Conservation (phyloP, 2,797 vertebrate species). For the Coccyzus lansbergi region DNA sequence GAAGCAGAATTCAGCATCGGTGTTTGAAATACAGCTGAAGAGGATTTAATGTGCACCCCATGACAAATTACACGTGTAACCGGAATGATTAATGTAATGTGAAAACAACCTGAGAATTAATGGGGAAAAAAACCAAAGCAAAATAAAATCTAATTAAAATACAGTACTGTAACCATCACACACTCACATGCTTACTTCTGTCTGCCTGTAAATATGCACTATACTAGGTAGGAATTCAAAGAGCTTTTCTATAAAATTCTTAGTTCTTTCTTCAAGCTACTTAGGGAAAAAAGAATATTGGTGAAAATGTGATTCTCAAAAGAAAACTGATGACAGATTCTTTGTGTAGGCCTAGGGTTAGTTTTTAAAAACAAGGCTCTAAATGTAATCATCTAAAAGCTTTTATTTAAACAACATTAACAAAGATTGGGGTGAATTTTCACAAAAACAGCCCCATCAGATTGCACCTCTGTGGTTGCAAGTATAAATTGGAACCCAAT, state of each 20-base stretch:
- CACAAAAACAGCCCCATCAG: background rate
- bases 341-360: background rate
- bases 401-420: background rate
- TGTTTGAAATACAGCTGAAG: background rate
- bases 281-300: background rate
- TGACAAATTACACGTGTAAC: background rate
- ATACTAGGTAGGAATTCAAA: background rate
- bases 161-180: background rate
- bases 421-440: background rate
- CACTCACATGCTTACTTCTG: background rate
- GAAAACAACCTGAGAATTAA: conserved; percentile 11
- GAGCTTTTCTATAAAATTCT: background rate
- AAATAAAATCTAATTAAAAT: conserved; percentile 29
- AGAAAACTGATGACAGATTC: background rate
- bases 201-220: background rate
- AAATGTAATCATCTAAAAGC: background rate
- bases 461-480: background rate
- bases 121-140: background rate
- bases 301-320: background rate
- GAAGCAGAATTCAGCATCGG: background rate
- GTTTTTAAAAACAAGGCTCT: background rate
- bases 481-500: background rate
- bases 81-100: background rate
- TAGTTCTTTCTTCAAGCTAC: background rate
- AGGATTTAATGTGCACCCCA: background rate